Base-by-base conservation (phyloP, 2,888 invertebrate species). In the Aspidapion aeneum region DNA sequence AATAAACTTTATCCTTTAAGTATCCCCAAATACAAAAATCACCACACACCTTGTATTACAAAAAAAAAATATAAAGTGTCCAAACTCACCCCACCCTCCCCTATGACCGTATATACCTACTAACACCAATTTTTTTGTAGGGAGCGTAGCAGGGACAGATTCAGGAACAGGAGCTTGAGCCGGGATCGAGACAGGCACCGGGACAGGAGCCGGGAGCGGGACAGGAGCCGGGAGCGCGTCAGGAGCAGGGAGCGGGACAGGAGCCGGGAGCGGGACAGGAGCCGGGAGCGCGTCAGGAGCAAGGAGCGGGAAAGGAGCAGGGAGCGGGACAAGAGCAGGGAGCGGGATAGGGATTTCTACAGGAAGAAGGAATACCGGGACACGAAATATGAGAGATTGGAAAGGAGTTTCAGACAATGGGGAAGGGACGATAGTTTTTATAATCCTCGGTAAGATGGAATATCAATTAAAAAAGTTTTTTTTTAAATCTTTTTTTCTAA, bases 281-380 rank as follows among this genome's bases (percentile, higher is more conserved):
- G 22, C 48, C 66, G 65, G 18, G 61, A 69, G 49, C 70, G 35
- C 5, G 12, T 3, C 35, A 7, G 3, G 12, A 35, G 35, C 35
- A 35, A 12, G 61, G 57, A 57, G 55, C 21, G 60, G 55, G 48
- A 67, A 61, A 61, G 68, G 58, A 57, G 57, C 5, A 58, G 21
- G 17, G 72, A 73, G 63, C 68, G 65, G 21, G 68, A 64, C 72
- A 73, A 59, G 71, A 78, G 68, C 74, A 77, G 78, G 67, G 83
- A 76, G 71, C 85, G 72, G 72, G 74, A 82, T 76, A 81, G 35
- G 35, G 35, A 35, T 12, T 35, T 35, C 35, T 35, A 35, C 35
- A 35, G 35, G 35, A 35, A 35, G 12, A 35, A 3, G 35, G 35
- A 3, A 3, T 35, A 35, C 35, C 3, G 35, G 35, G 35, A 35